These are phyloP conservation scores for Sylvia atricapilla DNA, from an alignment of 2,113 vertebrate genomes.

Conservation along the genomic window DNA sequence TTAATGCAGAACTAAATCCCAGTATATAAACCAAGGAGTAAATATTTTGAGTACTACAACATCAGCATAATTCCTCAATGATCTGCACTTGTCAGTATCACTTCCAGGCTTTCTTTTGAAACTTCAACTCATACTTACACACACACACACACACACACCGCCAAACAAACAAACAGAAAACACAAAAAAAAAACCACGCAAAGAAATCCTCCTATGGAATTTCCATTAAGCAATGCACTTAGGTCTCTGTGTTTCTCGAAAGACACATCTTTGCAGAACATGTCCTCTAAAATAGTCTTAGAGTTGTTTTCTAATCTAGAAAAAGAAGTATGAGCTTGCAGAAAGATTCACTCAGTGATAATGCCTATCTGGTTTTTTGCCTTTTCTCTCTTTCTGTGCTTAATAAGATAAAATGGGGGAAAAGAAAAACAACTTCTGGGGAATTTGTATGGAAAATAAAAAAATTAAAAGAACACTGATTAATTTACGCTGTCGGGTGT, in stretches of 20 bases:
- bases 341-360: not conserved
- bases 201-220: not conserved
- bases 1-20: not conserved
- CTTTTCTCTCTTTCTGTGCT: not conserved
- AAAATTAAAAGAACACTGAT: slow-evolving; percentile 9
- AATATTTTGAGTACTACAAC: not conserved
- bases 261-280: not conserved
- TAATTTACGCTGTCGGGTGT: slow-evolving; percentile 46
- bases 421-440: not conserved
- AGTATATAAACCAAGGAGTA: not conserved
- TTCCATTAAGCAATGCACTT: not conserved
- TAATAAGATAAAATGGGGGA: slow-evolving; percentile 8
- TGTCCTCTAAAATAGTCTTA: not conserved
- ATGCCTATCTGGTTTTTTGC: not conserved
- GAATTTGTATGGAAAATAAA: not conserved
- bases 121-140: not conserved
- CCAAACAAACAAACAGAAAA: not conserved
- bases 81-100: not conserved
- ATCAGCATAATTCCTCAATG: not conserved
- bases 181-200: too few relatives aligned
- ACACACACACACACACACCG: too few relatives aligned
- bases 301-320: not conserved
- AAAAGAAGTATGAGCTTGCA: not conserved
- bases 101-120: not conserved
- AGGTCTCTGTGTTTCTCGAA: not conserved